A percentile compares a stretch with the other conserved stretches of the same genome.
Conservation (phyloP, 2,797 vertebrate species). For the Sylvia borin region DNA sequence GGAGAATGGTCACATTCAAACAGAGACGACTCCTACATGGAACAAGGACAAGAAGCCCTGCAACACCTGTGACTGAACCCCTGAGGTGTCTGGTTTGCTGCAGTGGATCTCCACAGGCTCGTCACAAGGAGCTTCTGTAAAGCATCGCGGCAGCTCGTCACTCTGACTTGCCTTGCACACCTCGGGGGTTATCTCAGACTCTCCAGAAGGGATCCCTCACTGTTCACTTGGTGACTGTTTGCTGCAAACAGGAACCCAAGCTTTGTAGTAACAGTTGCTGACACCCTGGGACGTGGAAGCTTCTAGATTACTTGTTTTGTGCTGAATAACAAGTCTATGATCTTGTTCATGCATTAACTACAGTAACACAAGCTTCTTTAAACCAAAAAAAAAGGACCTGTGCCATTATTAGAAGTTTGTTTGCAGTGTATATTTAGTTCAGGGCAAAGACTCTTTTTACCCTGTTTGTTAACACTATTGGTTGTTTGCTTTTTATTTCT, state of each 20-base stretch:
- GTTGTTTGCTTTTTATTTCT: slow-evolving; percentile 37
- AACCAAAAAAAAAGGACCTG: slow-evolving; percentile 72
- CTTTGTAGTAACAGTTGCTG: slow-evolving; percentile 16
- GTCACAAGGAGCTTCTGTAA: neutral
- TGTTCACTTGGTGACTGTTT: slow-evolving; percentile 39
- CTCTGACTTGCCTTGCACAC: neutral
- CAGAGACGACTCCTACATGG: slow-evolving; percentile 85
- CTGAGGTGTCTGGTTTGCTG: neutral
- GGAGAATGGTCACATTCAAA: slow-evolving; percentile 86
- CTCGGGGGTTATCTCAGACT: neutral
- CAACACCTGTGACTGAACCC: slow-evolving; percentile 86
- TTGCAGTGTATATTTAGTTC: slow-evolving; percentile 37
- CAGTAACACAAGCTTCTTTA: slow-evolving; percentile 67
- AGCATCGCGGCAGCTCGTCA: neutral
- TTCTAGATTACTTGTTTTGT: slow-evolving; percentile 58
- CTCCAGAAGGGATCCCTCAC: neutral
- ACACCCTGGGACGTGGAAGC: slow-evolving; percentile 26
- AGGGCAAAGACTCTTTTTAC: slow-evolving; percentile 3
- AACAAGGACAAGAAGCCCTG: slow-evolving; percentile 93
- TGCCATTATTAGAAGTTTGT: slow-evolving; percentile 39
- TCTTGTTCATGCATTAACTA: slow-evolving; percentile 62
- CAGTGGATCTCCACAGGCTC: neutral
- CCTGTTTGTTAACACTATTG: neutral
- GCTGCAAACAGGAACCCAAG: slow-evolving; percentile 47
- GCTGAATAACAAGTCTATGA: slow-evolving; percentile 56